Percentiles rank a stretch among this genome's conserved stretches.
These are phyloP conservation scores for Calameuta idolon DNA, from an alignment of 2,888 invertebrate species.

Conservation along the genomic window DNA sequence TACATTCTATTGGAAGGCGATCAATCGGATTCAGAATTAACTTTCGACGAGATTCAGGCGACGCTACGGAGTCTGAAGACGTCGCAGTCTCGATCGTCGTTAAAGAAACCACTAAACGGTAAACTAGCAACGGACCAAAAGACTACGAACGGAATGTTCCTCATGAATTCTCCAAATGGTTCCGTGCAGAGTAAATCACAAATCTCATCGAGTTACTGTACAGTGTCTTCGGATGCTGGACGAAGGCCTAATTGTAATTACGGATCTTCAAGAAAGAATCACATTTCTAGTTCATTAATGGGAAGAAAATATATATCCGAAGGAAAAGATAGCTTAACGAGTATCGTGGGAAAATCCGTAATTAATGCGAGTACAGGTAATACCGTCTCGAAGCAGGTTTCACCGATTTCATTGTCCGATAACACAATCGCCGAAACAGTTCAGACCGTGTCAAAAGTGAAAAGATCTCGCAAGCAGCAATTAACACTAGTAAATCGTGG, in stretches of 20 bases:
- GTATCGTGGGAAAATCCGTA: slow-evolving; percentile 5
- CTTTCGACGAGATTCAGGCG: slow-evolving; percentile 58
- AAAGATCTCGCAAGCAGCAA: slow-evolving; percentile 62
- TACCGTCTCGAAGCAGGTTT: not conserved
- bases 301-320: slow-evolving; percentile 10
- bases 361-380: slow-evolving; percentile 13
- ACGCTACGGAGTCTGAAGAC: slow-evolving; percentile 45
- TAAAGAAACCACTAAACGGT: slow-evolving; percentile 12
- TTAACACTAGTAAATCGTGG: slow-evolving; percentile 60
- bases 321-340: slow-evolving; percentile 7
- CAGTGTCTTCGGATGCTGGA: not conserved
- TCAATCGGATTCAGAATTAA: slow-evolving; percentile 58
- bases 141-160: slow-evolving; percentile 11
- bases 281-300: slow-evolving; percentile 25
- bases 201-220: not conserved
- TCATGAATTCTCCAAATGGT: not conserved
- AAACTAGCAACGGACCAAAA: slow-evolving; percentile 19
- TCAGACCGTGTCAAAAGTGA: slow-evolving; percentile 39
- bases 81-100: not conserved
- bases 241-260: not conserved
- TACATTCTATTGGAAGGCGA: slow-evolving; percentile 56
- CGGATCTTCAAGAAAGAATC: slow-evolving; percentile 13
- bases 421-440: slow-evolving; percentile 12
- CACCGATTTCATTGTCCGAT: slow-evolving; percentile 27
- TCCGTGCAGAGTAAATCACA: not conserved